A percentile compares a stretch with the other conserved stretches of the same genome.
phyloP scores from a whole-genome alignment of 1,140 invertebrate species.

The Saccostrea cuccullata region DNA sequence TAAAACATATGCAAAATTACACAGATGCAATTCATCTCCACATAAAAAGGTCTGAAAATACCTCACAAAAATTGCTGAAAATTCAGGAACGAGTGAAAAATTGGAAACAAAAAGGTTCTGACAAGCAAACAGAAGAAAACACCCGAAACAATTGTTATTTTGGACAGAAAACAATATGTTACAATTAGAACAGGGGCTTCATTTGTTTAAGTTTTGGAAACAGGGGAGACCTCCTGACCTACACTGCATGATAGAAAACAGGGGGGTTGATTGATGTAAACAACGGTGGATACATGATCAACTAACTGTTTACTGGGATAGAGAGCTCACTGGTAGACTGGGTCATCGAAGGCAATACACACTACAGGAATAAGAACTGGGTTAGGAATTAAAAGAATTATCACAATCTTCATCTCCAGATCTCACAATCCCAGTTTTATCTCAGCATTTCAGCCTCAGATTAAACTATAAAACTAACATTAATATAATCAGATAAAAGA shows the following conservation, averaged over 20 bases:
- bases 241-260: slow-evolving; percentile 25
- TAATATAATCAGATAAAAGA: slow-evolving; percentile 2
- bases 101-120: neutral
- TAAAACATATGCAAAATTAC: neutral
- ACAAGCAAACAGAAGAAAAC: slow-evolving; percentile 2
- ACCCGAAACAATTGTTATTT: slow-evolving; percentile 33
- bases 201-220: slow-evolving; percentile 32
- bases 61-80: neutral
- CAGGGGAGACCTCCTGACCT: slow-evolving; percentile 19
- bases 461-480: slow-evolving; percentile 15
- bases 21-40: neutral
- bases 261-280: slow-evolving; percentile 30
- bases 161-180: slow-evolving; percentile 28
- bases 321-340: neutral
- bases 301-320: slow-evolving; percentile 6
- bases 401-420: neutral
- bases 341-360: neutral
- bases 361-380: neutral
- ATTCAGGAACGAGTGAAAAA: neutral
- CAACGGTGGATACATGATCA: slow-evolving; percentile 14
- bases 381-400: slow-evolving; percentile 6
- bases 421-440: slow-evolving; percentile 10
- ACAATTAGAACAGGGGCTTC: slow-evolving; percentile 1
- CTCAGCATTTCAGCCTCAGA: neutral
- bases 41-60: neutral